phyloP scores from a whole-genome alignment of 2,113 vertebrate genomes.

The Ciconia maguari region DNA sequence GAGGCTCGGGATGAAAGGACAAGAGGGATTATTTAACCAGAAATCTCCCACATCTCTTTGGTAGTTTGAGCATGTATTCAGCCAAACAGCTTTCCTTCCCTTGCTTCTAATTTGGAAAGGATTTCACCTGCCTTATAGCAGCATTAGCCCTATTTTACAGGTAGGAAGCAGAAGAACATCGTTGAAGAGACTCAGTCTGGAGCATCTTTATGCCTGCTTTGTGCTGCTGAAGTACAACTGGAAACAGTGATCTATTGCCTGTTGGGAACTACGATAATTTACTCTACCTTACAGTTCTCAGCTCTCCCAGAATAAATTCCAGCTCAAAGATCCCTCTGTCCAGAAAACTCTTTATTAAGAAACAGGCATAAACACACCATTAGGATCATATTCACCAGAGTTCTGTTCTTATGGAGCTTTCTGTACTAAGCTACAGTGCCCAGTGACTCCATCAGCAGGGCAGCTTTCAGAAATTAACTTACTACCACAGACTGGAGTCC shows the following conservation, averaged over 20 bases:
- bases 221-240: background rate
- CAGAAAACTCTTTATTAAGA: background rate
- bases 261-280: background rate
- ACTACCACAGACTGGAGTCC: background rate
- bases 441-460: background rate
- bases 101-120: background rate
- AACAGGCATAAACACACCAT: background rate
- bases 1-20: background rate
- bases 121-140: background rate
- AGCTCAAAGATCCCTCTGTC: background rate
- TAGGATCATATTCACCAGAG: background rate
- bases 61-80: background rate
- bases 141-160: background rate
- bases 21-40: background rate
- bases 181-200: background rate
- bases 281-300: background rate
- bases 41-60: background rate
- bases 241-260: background rate
- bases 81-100: background rate
- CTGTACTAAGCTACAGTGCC: background rate
- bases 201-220: background rate
- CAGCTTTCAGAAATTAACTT: background rate
- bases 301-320: background rate
- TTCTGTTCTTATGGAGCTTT: background rate
- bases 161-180: background rate